A percentile compares a stretch with the other conserved stretches of the same genome.
These are phyloP conservation scores for Odontesthes bonariensis DNA, from an alignment of 2,113 vertebrate species.

Conservation along the genomic window DNA sequence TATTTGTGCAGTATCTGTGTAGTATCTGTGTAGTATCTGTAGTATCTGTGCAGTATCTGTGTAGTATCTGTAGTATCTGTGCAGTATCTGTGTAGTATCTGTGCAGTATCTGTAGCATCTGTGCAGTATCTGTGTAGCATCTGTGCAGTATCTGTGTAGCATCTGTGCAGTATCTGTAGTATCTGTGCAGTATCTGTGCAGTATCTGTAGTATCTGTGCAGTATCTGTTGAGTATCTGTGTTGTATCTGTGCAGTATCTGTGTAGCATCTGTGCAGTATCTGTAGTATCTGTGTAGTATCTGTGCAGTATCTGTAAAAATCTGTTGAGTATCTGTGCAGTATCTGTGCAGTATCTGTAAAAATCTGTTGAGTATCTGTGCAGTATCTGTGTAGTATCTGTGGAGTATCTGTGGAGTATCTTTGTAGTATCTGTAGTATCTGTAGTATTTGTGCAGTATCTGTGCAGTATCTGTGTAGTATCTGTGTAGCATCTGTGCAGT, in stretches of 20 bases:
- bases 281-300: no score
- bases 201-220: background rate
- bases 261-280: background rate
- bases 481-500: background rate
- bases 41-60: background rate
- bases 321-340: no score
- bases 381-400: no score
- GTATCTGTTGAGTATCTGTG: background rate
- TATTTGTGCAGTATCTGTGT: no score
- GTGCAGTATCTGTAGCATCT: background rate
- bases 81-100: background rate
- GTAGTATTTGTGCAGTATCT: background rate
- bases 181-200: no score
- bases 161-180: no score
- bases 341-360: no score
- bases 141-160: no score
- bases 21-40: background rate
- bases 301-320: background rate
- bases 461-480: background rate
- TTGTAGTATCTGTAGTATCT: no score
- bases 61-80: background rate
- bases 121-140: no score
- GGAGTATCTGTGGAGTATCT: no score
- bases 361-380: no score
- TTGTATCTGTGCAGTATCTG: background rate